Evolutionary conservation across 2,888 invertebrate species (phyloP).

Genomic region (Trimorus sp.): DNA sequence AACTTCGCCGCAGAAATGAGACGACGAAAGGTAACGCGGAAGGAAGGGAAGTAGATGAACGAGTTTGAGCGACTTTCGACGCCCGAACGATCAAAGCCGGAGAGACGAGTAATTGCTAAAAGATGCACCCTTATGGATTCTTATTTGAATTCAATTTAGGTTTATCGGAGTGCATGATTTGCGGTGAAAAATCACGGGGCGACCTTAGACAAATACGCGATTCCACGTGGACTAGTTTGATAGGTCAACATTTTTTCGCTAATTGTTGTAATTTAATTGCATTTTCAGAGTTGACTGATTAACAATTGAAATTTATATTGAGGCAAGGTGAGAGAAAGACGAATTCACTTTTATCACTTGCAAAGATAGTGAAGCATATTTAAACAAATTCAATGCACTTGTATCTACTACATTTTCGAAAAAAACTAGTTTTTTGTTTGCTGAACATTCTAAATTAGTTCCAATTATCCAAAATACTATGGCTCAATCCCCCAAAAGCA

Average conservation of each 20-base stretch:
- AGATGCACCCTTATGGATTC: constrained; percentile 79
- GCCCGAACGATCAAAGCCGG: constrained; percentile 79
- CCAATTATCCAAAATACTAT: too few species aligned
- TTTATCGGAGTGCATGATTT: constrained; percentile 75
- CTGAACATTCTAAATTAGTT: too few species aligned
- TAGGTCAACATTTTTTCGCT: constrained; percentile 1
- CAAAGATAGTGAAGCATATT: too few species aligned
- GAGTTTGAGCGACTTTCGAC: constrained; percentile 76
- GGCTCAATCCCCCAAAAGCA: too few species aligned
- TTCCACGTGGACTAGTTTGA: constrained; percentile 3
- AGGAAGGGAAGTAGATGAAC: constrained; percentile 54
- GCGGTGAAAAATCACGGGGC: constrained; percentile 55
- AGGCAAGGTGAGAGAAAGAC: too few species aligned
- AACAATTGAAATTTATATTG: too few species aligned
- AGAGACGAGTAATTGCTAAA: constrained; percentile 76
- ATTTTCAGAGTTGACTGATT: too few species aligned
- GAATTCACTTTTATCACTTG: too few species aligned
- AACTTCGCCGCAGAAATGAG: constrained; percentile 73
- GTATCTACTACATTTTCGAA: too few species aligned
- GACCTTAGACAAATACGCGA: constrained; percentile 22
- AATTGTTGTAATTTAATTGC: background rate
- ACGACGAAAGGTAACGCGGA: constrained; percentile 53
- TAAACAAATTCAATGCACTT: too few species aligned
- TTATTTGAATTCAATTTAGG: constrained; percentile 80
- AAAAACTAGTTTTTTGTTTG: background rate